Evolutionary conservation across 2,113 vertebrate genomes (phyloP).

Genomic region (Machaerirhynchus nigripectus): DNA sequence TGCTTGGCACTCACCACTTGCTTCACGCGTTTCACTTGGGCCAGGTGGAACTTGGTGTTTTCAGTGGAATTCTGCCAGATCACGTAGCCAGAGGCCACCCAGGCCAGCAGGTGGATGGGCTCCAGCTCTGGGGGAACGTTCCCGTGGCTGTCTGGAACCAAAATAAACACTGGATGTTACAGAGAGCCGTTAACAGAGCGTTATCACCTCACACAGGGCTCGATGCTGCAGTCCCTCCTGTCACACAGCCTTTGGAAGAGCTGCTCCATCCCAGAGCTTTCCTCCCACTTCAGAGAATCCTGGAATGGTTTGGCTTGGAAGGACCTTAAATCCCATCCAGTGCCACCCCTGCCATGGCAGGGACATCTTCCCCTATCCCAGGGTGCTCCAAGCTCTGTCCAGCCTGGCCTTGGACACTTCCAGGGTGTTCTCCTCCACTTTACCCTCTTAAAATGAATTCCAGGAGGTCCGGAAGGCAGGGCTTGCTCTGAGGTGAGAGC

Average conservation of each 20-base stretch:
- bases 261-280: not conserved
- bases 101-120: slow-evolving; percentile 79
- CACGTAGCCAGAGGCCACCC: slow-evolving; percentile 79
- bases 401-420: not conserved
- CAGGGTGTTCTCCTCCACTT: not conserved
- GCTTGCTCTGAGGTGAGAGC: not conserved
- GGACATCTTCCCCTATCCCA: not conserved
- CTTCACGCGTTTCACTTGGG: slow-evolving; percentile 82
- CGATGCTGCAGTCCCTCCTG: not conserved
- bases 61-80: slow-evolving; percentile 89
- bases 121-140: slow-evolving; percentile 78
- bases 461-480: not conserved
- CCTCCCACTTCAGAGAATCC: not conserved
- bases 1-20: slow-evolving; percentile 82
- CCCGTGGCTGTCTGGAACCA: slow-evolving; percentile 80
- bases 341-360: not conserved
- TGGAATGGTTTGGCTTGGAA: not conserved
- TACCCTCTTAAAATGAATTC: accelerated
- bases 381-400: not conserved
- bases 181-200: not conserved
- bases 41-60: slow-evolving; percentile 80
- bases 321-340: not conserved
- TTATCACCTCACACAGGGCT: not conserved
- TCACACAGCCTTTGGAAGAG: not conserved
- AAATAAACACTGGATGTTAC: accelerated